A percentile compares a stretch with the other conserved stretches of the same genome.
Evolutionary conservation across 2,888 invertebrate species (phyloP).

Genomic region (Epiblema foenella): DNA sequence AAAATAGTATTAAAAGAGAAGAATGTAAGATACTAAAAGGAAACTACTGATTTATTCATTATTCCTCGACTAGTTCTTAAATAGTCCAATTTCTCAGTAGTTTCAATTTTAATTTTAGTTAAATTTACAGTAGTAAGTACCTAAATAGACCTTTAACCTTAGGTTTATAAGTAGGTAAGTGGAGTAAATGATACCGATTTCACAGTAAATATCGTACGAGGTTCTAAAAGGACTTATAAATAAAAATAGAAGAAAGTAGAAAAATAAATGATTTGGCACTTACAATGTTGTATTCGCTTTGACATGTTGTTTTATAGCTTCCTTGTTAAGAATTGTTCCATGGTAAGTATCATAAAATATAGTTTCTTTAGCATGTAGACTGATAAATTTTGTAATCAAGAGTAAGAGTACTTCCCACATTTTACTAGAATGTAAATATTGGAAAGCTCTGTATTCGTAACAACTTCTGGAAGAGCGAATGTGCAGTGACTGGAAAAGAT

Average conservation of each 20-base stretch:
- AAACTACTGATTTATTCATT: too few species aligned
- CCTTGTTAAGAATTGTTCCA: constrained; percentile 7
- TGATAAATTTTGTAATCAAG: not conserved
- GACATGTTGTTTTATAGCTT: constrained; percentile 6
- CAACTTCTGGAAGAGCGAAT: not conserved
- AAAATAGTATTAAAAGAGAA: too few species aligned
- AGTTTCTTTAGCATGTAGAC: constrained; percentile 1
- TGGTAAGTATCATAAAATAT: constrained; percentile 22
- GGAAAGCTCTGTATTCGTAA: not conserved
- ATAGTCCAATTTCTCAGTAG: too few species aligned
- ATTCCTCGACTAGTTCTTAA: too few species aligned
- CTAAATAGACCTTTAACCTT: too few species aligned
- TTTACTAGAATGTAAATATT: not conserved
- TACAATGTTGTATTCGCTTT: constrained; percentile 33
- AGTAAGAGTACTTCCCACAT: constrained; percentile 23
- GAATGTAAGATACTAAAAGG: too few species aligned
- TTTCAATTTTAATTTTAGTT: too few species aligned
- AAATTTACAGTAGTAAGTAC: too few species aligned
- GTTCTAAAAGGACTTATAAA: not conserved
- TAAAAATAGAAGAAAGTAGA: not conserved
- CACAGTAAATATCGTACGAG: too few species aligned
- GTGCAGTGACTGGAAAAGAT: not conserved
- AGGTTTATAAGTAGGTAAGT: too few species aligned
- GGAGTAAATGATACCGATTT: too few species aligned
- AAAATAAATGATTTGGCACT: not conserved